Percentiles rank a stretch among this genome's conserved stretches.
Conservation (phyloP, 2,797 vertebrate species). For the Apodemus agrarius region DNA sequence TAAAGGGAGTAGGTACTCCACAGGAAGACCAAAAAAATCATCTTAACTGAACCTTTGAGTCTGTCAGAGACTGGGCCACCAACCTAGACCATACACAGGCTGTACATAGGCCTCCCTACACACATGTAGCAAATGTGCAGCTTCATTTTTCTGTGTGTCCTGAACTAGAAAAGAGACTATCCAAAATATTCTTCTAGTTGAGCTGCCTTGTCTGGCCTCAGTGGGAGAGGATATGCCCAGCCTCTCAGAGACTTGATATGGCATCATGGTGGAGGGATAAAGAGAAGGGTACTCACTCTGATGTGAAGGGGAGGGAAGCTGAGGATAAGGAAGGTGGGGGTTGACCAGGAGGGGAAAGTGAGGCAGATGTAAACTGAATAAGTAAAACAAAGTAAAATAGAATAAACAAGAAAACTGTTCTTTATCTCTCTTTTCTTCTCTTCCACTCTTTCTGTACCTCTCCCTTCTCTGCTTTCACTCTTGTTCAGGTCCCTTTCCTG, state of each 20-base stretch:
- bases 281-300: no score
- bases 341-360: neutral
- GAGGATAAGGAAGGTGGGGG: neutral
- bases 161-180: neutral
- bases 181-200: neutral
- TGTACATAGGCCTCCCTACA: neutral
- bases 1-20: neutral
- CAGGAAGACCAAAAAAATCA: neutral
- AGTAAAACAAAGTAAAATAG: neutral
- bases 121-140: neutral
- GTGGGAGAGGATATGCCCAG: neutral
- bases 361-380: neutral
- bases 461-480: no score
- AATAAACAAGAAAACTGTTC: neutral
- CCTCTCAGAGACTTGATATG: neutral
- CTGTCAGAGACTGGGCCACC: neutral
- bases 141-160: neutral
- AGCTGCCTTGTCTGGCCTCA: neutral
- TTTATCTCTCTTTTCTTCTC: no score
- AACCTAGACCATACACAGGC: no score
- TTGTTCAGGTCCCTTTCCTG: no score
- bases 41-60: neutral
- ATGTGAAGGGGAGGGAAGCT: neutral
- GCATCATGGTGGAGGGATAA: neutral
- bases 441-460: no score